phyloP scores from a whole-genome alignment of 2,113 vertebrate genomes.

The Promerops cafer region DNA sequence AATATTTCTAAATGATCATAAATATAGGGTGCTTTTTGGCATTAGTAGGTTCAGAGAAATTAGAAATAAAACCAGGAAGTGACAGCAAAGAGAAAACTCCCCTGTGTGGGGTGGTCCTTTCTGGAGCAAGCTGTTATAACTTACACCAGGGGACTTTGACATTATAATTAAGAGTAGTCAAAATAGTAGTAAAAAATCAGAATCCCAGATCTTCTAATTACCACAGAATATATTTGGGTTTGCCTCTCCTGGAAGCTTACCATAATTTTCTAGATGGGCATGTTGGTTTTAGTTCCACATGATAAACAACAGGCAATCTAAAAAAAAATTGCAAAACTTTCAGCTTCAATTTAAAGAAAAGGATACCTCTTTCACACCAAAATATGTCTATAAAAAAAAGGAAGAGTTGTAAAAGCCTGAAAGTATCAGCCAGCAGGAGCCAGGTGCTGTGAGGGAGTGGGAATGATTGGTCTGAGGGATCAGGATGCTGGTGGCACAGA shows the following conservation, averaged over 20 bases:
- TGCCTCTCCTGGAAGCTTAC: not conserved
- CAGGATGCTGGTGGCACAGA: not conserved
- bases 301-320: not conserved
- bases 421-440: not conserved
- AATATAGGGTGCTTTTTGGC: not conserved
- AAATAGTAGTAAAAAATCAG: too few species aligned
- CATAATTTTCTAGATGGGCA: not conserved
- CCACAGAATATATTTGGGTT: not conserved
- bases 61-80: not conserved
- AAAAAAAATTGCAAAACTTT: not conserved
- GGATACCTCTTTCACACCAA: not conserved
- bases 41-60: not conserved
- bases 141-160: not conserved
- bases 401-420: not conserved
- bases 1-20: not conserved
- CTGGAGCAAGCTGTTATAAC: not conserved
- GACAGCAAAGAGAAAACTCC: not conserved
- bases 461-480: not conserved
- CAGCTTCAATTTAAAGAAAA: not conserved
- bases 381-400: not conserved
- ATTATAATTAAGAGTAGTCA: not conserved
- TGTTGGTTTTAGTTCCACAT: not conserved
- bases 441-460: not conserved
- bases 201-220: not conserved
- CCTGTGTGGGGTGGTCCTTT: fast-evolving